Conservation (phyloP, 2,113 vertebrate species). For the Mugil cephalus region DNA sequence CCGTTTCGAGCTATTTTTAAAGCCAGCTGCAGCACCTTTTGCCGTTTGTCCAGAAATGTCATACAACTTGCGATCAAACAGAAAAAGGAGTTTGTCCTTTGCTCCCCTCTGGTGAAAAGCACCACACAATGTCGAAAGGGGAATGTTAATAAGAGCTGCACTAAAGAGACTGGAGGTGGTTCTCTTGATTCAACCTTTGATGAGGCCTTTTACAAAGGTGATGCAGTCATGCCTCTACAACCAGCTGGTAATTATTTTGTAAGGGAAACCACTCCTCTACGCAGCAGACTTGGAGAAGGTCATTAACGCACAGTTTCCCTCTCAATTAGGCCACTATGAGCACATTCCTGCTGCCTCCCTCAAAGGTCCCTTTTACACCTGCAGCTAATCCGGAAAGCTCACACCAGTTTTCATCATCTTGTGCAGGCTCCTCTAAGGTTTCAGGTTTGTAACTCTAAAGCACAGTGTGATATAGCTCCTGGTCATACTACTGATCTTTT, state of each 20-base stretch:
- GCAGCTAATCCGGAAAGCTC: conserved; percentile 36
- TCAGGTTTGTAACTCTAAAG: conserved; percentile 30
- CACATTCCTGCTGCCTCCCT: conserved; percentile 18
- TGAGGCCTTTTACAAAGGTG: conserved; percentile 58
- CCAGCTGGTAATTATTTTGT: conserved; percentile 55
- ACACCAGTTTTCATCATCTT: conserved; percentile 11
- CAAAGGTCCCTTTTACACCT: conserved; percentile 47
- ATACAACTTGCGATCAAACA: conserved; percentile 20
- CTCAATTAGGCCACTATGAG: conserved; percentile 57
- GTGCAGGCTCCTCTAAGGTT: conserved; percentile 10
- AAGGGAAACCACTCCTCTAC: conserved; percentile 41
- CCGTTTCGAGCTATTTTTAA: background rate
- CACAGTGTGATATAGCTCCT: conserved; percentile 32
- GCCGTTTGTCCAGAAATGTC: conserved; percentile 14
- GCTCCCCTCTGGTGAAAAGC: conserved; percentile 9
- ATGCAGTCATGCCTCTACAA: conserved; percentile 35
- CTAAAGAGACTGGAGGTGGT: conserved; percentile 24
- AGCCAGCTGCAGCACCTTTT: background rate
- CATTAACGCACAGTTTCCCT: conserved; percentile 58
- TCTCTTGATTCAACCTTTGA: conserved; percentile 57
- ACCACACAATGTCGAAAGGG: conserved; percentile 28
- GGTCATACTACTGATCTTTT: conserved; percentile 44
- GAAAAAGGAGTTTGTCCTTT: background rate
- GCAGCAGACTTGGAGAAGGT: conserved; percentile 44
- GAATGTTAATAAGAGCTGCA: conserved; percentile 25